Conservation (phyloP, 2,113 vertebrate genomes). For the Pantherophis guttatus region DNA sequence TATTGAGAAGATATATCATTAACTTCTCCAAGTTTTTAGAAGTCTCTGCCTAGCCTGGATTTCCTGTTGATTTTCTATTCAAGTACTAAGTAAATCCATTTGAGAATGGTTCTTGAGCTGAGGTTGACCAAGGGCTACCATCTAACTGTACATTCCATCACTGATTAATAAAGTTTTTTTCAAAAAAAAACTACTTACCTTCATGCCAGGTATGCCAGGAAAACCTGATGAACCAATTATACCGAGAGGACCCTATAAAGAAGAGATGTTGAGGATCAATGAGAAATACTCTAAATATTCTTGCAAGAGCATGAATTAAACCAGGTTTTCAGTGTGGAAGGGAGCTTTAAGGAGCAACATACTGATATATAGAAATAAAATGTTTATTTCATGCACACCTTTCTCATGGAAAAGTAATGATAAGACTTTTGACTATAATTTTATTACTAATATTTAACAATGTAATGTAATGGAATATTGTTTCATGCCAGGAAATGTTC, state of each 20-base stretch:
- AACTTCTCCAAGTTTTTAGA: neutral
- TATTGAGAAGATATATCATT: neutral
- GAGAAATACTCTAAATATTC: constrained; percentile 15
- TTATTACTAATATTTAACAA: neutral
- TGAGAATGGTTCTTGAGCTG: neutral
- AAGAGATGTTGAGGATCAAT: constrained; percentile 15
- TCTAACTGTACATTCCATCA: neutral
- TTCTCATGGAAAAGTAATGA: neutral
- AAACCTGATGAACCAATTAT: constrained; percentile 88
- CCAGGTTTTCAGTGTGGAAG: neutral
- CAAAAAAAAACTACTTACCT: constrained; percentile 69
- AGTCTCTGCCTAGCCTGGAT: neutral
- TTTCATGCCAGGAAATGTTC: neutral
- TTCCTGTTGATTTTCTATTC: neutral
- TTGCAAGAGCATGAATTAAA: neutral
- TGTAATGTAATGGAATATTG: neutral
- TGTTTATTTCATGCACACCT: neutral
- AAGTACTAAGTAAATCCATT: neutral
- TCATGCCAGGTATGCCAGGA: constrained; percentile 90
- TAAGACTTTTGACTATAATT: neutral
- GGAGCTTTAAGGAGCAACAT: neutral
- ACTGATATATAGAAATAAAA: neutral
- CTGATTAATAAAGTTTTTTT: too few relatives aligned
- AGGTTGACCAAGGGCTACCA: neutral
- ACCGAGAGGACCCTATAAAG: constrained; percentile 87